phyloP scores from a whole-genome alignment of 2,797 vertebrate species.

The Coilia nasus region DNA sequence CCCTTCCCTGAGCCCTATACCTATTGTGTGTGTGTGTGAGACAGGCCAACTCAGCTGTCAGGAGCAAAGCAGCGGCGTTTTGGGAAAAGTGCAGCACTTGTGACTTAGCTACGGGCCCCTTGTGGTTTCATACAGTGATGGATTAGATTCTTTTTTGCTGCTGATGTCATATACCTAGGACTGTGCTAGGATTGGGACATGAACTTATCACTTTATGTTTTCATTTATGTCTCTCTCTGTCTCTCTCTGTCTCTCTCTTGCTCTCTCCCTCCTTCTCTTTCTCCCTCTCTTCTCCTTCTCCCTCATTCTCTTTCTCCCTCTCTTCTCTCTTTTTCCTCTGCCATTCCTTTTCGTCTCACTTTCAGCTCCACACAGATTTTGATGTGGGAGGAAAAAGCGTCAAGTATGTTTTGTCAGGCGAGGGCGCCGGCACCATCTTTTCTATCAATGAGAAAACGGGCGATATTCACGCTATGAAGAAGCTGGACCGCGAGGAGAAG shows the following conservation, averaged over 20 bases:
- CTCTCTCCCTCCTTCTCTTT: neutral
- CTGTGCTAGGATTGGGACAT: neutral
- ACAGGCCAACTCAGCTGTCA: conserved; percentile 48
- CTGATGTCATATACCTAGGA: conserved; percentile 37
- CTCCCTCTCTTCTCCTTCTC: conserved; percentile 7
- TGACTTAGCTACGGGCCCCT: conserved; percentile 22
- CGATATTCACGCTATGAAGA: conserved; percentile 98
- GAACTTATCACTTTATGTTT: conserved; percentile 22
- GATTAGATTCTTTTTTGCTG: conserved; percentile 39
- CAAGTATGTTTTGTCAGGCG: conserved; percentile 94
- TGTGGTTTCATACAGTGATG: conserved; percentile 34
- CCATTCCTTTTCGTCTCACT: conserved; percentile 33
- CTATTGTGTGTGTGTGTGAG: conserved; percentile 43
- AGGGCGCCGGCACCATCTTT: conserved; percentile 97
- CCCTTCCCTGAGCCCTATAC: conserved; percentile 48
- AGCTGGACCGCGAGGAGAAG: conserved; percentile 96
- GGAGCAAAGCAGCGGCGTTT: conserved; percentile 38
- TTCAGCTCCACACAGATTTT: conserved; percentile 93
- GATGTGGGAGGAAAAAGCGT: conserved; percentile 89
- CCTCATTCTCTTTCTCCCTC: neutral
- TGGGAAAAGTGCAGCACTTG: conserved; percentile 24
- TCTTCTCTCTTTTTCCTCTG: conserved; percentile 35
- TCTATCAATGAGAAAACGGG: conserved; percentile 95
- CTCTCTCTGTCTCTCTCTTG: conserved; percentile 15
- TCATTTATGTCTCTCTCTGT: conserved; percentile 42